phyloP scores from a whole-genome alignment of 2,113 vertebrate species.

The Cebus imitator region DNA sequence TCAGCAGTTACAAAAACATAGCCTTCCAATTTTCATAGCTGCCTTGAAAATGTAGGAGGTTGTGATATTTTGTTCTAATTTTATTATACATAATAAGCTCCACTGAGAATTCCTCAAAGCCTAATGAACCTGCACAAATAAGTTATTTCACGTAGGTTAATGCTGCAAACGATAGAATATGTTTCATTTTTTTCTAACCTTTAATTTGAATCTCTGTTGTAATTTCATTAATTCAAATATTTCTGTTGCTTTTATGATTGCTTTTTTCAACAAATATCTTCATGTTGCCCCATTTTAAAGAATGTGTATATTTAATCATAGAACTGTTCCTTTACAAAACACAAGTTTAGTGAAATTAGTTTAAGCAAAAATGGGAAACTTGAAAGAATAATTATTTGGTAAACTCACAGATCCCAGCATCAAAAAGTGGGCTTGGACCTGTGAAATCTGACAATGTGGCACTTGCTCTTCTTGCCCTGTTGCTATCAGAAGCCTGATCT shows the following conservation, averaged over 20 bases:
- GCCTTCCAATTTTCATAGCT: neutral
- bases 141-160: neutral
- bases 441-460: fast-evolving
- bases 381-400: neutral
- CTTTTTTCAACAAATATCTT: conserved; percentile 32
- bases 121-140: conserved; percentile 58
- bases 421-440: neutral
- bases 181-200: neutral
- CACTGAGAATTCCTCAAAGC: conserved; percentile 45
- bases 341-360: neutral
- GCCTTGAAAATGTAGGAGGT: neutral
- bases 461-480: fast-evolving
- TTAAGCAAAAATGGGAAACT: neutral
- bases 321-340: neutral
- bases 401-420: neutral
- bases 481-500: neutral
- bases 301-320: neutral
- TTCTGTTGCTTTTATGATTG: conserved; percentile 14
- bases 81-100: conserved; percentile 34
- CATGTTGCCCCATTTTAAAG: neutral
- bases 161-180: neutral
- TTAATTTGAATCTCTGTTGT: conserved; percentile 52
- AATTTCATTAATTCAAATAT: conserved; percentile 52
- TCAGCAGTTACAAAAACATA: neutral
- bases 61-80: conserved; percentile 45